phyloP scores from a whole-genome alignment of 2,113 vertebrate genomes.

The Notiomystis cincta region DNA sequence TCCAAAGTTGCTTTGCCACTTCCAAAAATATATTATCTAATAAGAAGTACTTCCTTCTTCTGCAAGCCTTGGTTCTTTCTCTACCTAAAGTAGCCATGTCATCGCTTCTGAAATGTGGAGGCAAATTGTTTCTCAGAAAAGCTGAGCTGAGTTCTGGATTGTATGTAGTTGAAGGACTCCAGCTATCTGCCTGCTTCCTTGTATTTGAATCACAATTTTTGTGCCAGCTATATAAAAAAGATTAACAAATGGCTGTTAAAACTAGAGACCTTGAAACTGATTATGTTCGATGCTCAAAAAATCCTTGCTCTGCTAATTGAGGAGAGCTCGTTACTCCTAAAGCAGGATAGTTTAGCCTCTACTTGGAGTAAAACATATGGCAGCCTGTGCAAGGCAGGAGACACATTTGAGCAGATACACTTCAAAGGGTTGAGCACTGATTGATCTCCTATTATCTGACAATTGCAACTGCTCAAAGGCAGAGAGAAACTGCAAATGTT shows the following conservation, averaged over 20 bases:
- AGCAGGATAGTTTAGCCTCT: not conserved
- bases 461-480: constrained; percentile 39
- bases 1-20: not conserved
- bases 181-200: not conserved
- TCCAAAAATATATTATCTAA: not conserved
- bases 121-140: not conserved
- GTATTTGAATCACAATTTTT: not conserved
- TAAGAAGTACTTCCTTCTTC: not conserved
- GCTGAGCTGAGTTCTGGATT: not conserved
- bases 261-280: constrained; percentile 15
- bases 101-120: not conserved
- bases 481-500: constrained; percentile 8
- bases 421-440: constrained; percentile 27
- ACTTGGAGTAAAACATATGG: not conserved
- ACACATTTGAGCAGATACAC: not conserved
- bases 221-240: not conserved
- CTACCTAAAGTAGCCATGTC: not conserved
- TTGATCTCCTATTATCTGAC: constrained; percentile 39
- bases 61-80: not conserved
- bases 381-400: not conserved
- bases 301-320: constrained; percentile 28
- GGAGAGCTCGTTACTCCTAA: constrained; percentile 18
- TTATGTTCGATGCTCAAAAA: not conserved
- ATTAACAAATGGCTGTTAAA: constrained; percentile 14
- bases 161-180: not conserved